Base-by-base conservation (phyloP, 1,140 invertebrate species). In the Archivesica marissinica region DNA sequence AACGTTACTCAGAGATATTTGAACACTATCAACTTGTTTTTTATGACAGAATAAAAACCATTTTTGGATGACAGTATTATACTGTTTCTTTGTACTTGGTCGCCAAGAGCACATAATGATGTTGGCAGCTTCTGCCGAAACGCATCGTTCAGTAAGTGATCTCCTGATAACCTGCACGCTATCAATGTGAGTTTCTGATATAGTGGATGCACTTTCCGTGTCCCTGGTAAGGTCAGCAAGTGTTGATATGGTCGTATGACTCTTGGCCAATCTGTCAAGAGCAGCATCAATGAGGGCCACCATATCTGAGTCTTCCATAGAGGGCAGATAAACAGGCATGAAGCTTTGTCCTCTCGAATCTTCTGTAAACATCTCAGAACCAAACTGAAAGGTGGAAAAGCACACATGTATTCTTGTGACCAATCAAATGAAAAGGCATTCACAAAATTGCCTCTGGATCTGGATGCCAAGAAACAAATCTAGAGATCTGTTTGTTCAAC, bases 361-460 rank as follows among this genome's bases (percentile, higher is more conserved):
- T 82, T 81, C 85, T 82, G 74, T 13, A 82, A 7, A 56, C 78
- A 81, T 20, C 47, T 28, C 0, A 28, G 52, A 15, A 86, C 28
- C 66, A 80, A 25, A 47, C 84, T 80, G 84, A 86, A 80, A 86
- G 84, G 84, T 33, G 84, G 75, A 52, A 86, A 86, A 56, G 30
- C 17, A 86, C 61, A 64, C 4, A 75, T 30, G 33, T 50, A 52
- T 11, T n/a, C n/a, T n/a, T n/a, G n/a, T n/a, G n/a, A n/a, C n/a
- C n/a, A n/a, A n/a, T n/a, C n/a, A n/a, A n/a, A n/a, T n/a, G n/a
- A n/a, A n/a, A n/a, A n/a, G n/a, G n/a, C n/a, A n/a, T n/a, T n/a
- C n/a, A n/a, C n/a, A n/a, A n/a, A n/a, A n/a, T n/a, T n/a, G n/a
- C n/a, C n/a, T n/a, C n/a, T n/a, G n/a, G n/a, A n/a, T n/a, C n/a